phyloP scores from a whole-genome alignment of 2,888 invertebrate species.

The Vanessa cardui region DNA sequence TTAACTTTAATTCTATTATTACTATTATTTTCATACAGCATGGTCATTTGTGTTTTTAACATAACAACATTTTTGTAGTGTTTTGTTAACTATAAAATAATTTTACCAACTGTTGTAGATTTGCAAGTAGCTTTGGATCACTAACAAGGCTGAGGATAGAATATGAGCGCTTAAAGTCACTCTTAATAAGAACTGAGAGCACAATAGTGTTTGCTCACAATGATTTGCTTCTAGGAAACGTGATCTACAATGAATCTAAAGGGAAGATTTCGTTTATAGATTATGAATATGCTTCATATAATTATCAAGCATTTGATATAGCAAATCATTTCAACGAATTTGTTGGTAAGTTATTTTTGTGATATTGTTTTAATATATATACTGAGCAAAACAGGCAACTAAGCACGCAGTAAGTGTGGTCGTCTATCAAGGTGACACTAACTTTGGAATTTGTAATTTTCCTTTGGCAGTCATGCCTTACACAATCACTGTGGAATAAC shows the following conservation, averaged over 20 bases:
- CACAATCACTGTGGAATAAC: no score
- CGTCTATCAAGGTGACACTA: no score
- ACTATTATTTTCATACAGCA: neutral
- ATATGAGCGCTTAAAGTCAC: constrained; percentile 85
- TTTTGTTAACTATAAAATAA: constrained; percentile 27
- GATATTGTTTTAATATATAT: neutral
- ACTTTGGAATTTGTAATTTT: no score
- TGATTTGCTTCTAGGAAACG: constrained; percentile 97
- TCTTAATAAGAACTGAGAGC: constrained; percentile 85
- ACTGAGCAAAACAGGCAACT: no score
- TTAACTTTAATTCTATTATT: neutral
- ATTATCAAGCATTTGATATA: constrained; percentile 98
- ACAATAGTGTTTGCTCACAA: constrained; percentile 98
- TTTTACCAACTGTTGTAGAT: constrained; percentile 80
- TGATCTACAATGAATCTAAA: constrained; percentile 89
- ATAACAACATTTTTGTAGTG: neutral
- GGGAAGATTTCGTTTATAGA: constrained; percentile 95
- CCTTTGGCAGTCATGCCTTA: no score
- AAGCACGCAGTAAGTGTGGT: no score
- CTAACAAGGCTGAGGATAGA: constrained; percentile 87
- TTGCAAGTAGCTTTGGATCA: constrained; percentile 85
- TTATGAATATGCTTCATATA: constrained; percentile 97
- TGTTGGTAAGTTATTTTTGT: constrained; percentile 86
- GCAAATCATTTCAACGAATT: constrained; percentile 99
- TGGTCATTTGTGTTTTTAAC: neutral